Conservation (phyloP, 2,888 invertebrate species). For the Candidula unifasciata region DNA sequence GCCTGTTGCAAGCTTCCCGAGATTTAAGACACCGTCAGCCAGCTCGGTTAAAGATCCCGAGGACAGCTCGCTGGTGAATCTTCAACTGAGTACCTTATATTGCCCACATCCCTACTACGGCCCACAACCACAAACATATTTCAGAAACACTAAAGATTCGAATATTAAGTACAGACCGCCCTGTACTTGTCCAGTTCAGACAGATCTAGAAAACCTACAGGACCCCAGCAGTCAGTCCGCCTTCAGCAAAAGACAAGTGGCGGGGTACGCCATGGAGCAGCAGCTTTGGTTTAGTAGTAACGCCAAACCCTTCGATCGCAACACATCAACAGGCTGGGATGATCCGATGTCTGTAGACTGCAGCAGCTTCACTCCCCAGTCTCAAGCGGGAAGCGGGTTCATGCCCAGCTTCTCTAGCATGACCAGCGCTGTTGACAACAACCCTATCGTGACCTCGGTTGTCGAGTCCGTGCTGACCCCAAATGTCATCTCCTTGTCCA, state of each 20-base stretch:
- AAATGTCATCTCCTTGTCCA: conserved; percentile 1
- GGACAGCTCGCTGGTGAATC: neutral
- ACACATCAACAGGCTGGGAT: neutral
- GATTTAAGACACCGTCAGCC: conserved; percentile 1
- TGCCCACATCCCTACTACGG: neutral
- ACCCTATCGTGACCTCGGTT: conserved; percentile 46
- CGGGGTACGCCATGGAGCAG: neutral
- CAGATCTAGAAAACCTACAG: neutral
- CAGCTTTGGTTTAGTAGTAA: conserved; percentile 1
- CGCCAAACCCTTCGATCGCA: neutral
- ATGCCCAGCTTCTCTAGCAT: conserved; percentile 48
- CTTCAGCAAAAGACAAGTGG: neutral
- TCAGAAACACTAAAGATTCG: neutral
- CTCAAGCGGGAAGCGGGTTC: conserved; percentile 10
- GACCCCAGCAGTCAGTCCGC: neutral
- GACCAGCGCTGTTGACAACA: conserved; percentile 37
- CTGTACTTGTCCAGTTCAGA: neutral
- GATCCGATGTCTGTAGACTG: neutral
- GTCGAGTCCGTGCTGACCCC: conserved; percentile 39
- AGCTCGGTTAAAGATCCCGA: neutral
- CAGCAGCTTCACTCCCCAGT: neutral
- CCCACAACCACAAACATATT: neutral
- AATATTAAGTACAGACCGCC: neutral
- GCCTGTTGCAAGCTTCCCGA: neutral
- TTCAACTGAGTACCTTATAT: neutral